Evolutionary conservation across 1,140 invertebrate genomes (phyloP).

Genomic region (Hirudo medicinalis): DNA sequence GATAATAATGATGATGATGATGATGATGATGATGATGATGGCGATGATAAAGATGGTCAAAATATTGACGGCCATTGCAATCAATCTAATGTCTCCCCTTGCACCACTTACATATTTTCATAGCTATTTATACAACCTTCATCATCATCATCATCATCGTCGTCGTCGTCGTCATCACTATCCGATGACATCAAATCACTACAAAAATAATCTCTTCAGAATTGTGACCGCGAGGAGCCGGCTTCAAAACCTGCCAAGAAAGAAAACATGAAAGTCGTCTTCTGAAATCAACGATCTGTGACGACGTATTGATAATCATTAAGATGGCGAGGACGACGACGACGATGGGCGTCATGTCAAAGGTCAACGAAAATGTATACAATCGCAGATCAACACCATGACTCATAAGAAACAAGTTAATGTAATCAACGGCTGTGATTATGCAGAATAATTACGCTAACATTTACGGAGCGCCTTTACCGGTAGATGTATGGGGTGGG

Average conservation of each 20-base stretch:
- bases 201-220: slow-evolving; percentile 10
- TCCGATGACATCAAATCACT: background rate
- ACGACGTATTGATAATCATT: background rate
- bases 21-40: background rate
- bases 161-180: slow-evolving; percentile 16
- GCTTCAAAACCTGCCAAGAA: background rate
- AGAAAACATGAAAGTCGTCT: background rate
- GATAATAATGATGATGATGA: background rate
- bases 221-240: background rate
- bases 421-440: no score
- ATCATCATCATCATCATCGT: slow-evolving; percentile 16
- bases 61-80: background rate
- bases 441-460: no score
- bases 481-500: no score
- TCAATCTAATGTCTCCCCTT: background rate
- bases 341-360: no score
- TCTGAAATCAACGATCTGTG: background rate
- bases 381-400: no score
- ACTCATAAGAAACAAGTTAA: no score
- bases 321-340: no score
- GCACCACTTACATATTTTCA: background rate
- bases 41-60: background rate
- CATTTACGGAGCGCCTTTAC: no score
- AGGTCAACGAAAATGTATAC: no score
- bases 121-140: background rate